A percentile compares a stretch with the other conserved stretches of the same genome.
phyloP scores from a whole-genome alignment of 2,888 invertebrate species.

The Lepidocyrtinus sp. region DNA sequence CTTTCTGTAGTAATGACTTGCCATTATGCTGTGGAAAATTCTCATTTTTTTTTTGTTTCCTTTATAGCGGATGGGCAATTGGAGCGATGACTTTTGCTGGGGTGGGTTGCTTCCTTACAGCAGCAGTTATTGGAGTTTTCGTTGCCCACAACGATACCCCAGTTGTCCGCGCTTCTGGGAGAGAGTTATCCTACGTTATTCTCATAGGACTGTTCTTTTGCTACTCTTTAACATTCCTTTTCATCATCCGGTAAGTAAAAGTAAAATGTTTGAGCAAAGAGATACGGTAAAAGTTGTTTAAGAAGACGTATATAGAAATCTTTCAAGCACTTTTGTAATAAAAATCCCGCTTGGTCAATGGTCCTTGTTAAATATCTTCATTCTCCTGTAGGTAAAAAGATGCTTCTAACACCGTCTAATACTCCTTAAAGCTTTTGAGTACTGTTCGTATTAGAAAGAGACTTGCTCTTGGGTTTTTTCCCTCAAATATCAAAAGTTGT shows the following conservation, averaged over 20 bases:
- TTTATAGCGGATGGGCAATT: constrained; percentile 87
- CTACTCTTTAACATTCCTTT: constrained; percentile 92
- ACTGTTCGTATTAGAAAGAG: too few species aligned
- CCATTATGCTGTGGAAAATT: too few species aligned
- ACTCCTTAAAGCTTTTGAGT: neutral
- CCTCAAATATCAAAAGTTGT: too few species aligned
- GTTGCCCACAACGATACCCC: constrained; percentile 92
- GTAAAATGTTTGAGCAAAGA: neutral
- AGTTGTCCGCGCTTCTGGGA: constrained; percentile 95
- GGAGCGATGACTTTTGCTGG: constrained; percentile 93
- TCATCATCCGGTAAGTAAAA: constrained; percentile 78
- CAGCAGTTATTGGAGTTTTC: constrained; percentile 86
- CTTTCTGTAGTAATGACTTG: too few species aligned
- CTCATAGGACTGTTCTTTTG: constrained; percentile 92
- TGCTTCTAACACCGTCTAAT: neutral
- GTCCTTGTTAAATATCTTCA: neutral
- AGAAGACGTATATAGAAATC: neutral
- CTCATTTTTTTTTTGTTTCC: constrained; percentile 4
- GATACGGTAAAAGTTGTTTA: neutral
- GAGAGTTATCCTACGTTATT: constrained; percentile 91
- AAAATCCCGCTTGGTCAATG: neutral
- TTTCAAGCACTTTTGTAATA: neutral
- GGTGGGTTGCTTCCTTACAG: constrained; percentile 85
- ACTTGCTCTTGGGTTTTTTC: too few species aligned
- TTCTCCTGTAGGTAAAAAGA: neutral